Evolutionary conservation across 2,797 vertebrate genomes (phyloP).

Genomic region (Tenualosa thibaudeaui): DNA sequence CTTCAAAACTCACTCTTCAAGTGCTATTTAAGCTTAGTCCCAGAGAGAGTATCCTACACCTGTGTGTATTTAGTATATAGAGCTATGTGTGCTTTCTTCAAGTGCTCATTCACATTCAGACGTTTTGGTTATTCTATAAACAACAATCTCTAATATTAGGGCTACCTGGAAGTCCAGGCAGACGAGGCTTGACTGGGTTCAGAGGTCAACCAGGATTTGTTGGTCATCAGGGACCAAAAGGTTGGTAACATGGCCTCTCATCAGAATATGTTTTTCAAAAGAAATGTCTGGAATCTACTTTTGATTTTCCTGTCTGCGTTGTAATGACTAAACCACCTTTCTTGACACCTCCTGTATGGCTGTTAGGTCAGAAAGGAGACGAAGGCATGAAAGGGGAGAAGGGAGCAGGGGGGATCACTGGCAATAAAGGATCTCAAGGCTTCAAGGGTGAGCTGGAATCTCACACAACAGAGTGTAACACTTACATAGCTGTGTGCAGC

Average conservation of each 20-base stretch:
- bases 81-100: not conserved
- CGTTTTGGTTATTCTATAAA: not conserved
- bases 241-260: constrained; percentile 52
- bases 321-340: not conserved
- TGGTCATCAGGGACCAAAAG: constrained; percentile 66
- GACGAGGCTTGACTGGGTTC: constrained; percentile 63
- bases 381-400: constrained; percentile 60
- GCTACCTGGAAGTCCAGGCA: constrained; percentile 63
- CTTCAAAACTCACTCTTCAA: not conserved
- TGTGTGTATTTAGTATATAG: not conserved
- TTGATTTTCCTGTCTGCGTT: not conserved
- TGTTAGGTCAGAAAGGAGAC: constrained; percentile 74
- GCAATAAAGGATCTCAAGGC: constrained; percentile 65
- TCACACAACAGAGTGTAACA: not conserved
- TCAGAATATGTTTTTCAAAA: not conserved
- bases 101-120: too few species aligned
- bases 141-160: constrained; percentile 54
- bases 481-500: not conserved
- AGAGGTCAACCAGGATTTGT: constrained; percentile 62
- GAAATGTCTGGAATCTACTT: not conserved
- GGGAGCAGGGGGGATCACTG: constrained; percentile 57
- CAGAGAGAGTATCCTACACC: not conserved
- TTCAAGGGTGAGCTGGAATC: constrained; percentile 67
- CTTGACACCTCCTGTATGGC: not conserved
- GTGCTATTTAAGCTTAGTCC: not conserved